Percentiles rank a stretch among this genome's conserved stretches.
These are phyloP conservation scores for Limnodromus scolopaceus DNA, from an alignment of 2,797 vertebrate species.

Conservation along the genomic window DNA sequence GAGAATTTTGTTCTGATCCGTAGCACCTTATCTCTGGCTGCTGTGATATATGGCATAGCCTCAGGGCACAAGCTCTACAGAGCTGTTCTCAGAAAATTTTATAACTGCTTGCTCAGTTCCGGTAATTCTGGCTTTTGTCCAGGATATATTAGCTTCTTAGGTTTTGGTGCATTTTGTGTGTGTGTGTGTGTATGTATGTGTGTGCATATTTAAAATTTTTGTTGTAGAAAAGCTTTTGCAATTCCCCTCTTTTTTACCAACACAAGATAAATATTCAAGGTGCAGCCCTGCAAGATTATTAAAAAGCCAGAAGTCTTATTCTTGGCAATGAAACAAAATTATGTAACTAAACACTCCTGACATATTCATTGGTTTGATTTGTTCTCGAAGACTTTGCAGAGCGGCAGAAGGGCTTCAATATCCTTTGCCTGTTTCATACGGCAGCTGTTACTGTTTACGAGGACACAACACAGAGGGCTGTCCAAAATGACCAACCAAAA, in stretches of 20 bases:
- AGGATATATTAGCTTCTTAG: not conserved
- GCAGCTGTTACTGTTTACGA: not conserved
- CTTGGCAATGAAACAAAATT: not conserved
- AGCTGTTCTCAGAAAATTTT: not conserved
- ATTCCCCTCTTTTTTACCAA: not conserved
- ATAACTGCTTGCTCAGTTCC: not conserved
- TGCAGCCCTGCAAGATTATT: not conserved
- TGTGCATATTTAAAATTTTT: not conserved
- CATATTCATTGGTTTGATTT: not conserved
- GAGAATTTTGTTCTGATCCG: not conserved
- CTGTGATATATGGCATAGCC: not conserved
- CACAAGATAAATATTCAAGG: not conserved
- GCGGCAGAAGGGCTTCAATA: not conserved
- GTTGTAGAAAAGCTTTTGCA: not conserved
- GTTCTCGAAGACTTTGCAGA: not conserved
- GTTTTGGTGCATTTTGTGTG: not conserved
- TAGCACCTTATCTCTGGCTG: constrained; percentile 17
- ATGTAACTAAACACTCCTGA: not conserved
- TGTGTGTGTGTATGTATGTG: not conserved
- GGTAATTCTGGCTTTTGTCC: not conserved
- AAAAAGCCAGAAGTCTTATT: not conserved
- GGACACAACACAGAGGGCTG: not conserved
- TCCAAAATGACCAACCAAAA: not conserved
- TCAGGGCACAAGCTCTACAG: not conserved
- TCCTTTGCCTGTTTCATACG: not conserved